Evolutionary conservation across 2,797 vertebrate genomes (phyloP).

Genomic region (Mycteria americana): DNA sequence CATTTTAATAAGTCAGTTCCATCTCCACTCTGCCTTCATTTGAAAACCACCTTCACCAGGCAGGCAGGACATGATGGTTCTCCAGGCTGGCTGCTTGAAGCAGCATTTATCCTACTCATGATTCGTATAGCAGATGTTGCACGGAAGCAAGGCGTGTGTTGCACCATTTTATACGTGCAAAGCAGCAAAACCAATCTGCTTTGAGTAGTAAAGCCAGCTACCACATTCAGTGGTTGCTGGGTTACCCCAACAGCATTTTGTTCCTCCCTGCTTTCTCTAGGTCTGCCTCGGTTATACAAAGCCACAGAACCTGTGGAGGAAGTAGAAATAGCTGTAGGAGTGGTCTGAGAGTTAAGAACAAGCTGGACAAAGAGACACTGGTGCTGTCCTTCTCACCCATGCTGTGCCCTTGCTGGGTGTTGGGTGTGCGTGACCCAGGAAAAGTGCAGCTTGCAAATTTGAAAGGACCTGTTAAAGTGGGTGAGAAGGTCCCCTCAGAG

Average conservation of each 20-base stretch:
- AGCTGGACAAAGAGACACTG: background rate
- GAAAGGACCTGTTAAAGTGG: background rate
- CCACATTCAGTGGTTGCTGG: background rate
- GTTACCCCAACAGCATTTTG: background rate
- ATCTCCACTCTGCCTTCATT: background rate
- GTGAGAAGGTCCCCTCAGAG: background rate
- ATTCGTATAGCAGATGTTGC: background rate
- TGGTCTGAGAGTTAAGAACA: background rate
- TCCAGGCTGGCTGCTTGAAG: background rate
- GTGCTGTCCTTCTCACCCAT: background rate
- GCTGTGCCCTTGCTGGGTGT: background rate
- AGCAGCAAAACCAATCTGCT: background rate
- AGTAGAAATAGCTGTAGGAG: background rate
- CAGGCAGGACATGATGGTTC: background rate
- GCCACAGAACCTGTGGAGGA: background rate
- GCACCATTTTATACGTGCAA: background rate
- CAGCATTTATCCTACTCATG: background rate
- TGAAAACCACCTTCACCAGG: background rate
- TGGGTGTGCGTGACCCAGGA: background rate
- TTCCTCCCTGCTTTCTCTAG: background rate
- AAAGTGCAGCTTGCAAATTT: background rate
- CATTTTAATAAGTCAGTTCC: background rate
- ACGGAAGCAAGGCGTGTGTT: background rate
- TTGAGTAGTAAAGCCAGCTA: background rate
- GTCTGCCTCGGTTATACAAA: background rate